Evolutionary conservation across 2,888 invertebrate species (phyloP).

Genomic region (Epirrita christyi): DNA sequence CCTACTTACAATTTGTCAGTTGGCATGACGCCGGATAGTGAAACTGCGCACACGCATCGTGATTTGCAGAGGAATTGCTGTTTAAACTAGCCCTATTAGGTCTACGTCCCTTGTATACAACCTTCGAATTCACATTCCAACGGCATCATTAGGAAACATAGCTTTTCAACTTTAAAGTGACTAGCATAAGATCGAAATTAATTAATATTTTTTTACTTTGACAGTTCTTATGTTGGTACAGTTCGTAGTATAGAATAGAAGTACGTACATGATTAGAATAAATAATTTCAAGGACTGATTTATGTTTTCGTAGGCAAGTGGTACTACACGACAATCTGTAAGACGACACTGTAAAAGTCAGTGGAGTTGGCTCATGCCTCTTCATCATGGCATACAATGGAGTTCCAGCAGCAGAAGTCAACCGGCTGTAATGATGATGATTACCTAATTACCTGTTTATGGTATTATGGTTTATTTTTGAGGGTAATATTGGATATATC

Average conservation of each 20-base stretch:
- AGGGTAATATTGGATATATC: too few relatives aligned
- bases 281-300: not conserved
- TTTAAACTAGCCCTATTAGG: conserved; percentile 52
- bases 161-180: conserved; percentile 6
- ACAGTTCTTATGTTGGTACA: not conserved
- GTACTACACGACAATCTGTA: not conserved
- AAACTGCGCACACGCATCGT: conserved; percentile 64
- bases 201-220: not conserved
- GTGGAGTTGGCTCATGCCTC: too few relatives aligned
- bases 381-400: too few relatives aligned
- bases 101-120: conserved; percentile 58
- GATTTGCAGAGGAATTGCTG: conserved; percentile 71
- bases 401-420: too few relatives aligned
- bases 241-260: not conserved
- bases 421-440: too few relatives aligned
- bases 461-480: too few relatives aligned
- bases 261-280: conserved; percentile 1
- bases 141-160: conserved; percentile 1
- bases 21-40: conserved; percentile 38
- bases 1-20: conserved; percentile 27
- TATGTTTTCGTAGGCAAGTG: not conserved
- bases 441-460: too few relatives aligned
- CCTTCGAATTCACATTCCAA: conserved; percentile 65
- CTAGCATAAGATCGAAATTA: conserved; percentile 11
- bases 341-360: too few relatives aligned